A percentile compares a stretch with the other conserved stretches of the same genome.
Evolutionary conservation across 2,888 invertebrate genomes (phyloP).

Genomic region (Ichneumoninae sp.): DNA sequence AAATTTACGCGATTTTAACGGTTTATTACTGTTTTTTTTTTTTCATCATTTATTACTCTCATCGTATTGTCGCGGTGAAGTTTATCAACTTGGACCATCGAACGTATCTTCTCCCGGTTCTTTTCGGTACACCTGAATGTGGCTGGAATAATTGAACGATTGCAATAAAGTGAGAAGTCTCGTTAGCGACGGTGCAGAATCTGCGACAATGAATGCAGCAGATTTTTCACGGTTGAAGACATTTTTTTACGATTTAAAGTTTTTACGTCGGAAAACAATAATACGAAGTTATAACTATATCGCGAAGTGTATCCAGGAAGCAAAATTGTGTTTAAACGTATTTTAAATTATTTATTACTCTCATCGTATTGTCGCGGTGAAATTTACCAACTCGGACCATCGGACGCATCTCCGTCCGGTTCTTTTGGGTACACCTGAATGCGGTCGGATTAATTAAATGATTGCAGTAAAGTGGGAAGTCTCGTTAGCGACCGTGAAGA

Average conservation of each 20-base stretch:
- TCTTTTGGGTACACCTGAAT: not conserved
- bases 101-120: not conserved
- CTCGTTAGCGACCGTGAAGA: not conserved
- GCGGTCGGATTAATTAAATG: not conserved
- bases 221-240: not conserved
- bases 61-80: slow-evolving; percentile 1
- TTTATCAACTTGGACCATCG: not conserved
- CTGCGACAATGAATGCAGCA: not conserved
- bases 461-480: not conserved
- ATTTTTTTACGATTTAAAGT: not conserved
- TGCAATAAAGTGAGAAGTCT: not conserved
- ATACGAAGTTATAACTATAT: too few relatives aligned
- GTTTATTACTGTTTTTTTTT: not conserved
- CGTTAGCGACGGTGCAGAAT: not conserved
- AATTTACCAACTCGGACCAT: not conserved
- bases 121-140: not conserved
- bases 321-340: too few relatives aligned
- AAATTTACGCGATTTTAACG: slow-evolving; percentile 5
- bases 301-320: too few relatives aligned
- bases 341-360: not conserved
- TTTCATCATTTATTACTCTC: not conserved
- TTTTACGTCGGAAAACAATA: not conserved
- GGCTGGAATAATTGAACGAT: not conserved
- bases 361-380: not conserved
- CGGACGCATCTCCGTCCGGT: not conserved